Evolutionary conservation across 2,113 vertebrate genomes (phyloP), one percentile per base, ranked within the genome.

Genomic region (Podocnemis expansa): DNA sequence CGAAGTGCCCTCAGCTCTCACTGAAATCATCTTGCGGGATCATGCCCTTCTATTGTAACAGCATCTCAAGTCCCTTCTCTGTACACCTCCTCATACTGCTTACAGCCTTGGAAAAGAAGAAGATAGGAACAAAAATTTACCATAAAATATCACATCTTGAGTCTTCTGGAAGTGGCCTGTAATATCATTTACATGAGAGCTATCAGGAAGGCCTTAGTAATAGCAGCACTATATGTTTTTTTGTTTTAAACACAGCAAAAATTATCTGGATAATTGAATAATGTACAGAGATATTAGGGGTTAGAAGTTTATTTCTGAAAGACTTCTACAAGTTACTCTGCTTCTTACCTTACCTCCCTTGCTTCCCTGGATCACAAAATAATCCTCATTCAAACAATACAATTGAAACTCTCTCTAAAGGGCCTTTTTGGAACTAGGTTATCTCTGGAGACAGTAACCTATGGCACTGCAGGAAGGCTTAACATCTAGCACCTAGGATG

Each of bases 401-500:
- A 80, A 31, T 67, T 52, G n/a, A 54, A 41, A 70, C 80, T 14
- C 70, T 55, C 87, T 27, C 80, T 91, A 9, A 17, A 8, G 41
- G 31, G 67, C 84, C 27, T 79, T 76, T 89, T 78, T 90, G 88
- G 51, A 91, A 88, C 76, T 51, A 91, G 90, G 41, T 81, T 80
- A 51, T 91, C 94, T 49, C 49, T 58, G 49, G 82, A 87, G 87
- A 54, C 78, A 73, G n/a, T 91, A 80, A 25, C 11, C 34, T 41
- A 27, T 83, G 38, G 60, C 75, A 63, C 25, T 93, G 87, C 70
- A 87, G 49, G 24, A 78, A n/a, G 82, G 38, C 83, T 96, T 90
- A 95, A 78, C 49, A 81, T 90, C 85, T 89, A 87, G 43, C 96
- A 97, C 96, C 89, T 91, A 89, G 89, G 80, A 89, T 41, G 43